phyloP scores from a whole-genome alignment of 1,140 invertebrate species.

The Drosophila pruinosa region DNA sequence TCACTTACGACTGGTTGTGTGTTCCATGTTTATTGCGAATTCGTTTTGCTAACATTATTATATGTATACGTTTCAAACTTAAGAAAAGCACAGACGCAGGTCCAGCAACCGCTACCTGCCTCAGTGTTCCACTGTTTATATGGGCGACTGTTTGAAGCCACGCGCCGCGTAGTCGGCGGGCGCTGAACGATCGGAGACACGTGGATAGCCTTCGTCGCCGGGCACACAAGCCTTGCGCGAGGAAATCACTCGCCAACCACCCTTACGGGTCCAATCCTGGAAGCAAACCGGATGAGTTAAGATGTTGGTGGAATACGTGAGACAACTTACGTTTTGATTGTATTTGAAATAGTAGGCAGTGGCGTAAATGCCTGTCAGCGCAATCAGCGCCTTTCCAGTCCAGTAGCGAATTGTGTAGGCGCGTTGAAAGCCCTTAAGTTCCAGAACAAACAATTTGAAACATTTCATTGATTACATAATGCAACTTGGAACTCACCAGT shows the following conservation, averaged over 20 bases:
- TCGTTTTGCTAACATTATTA: constrained; percentile 53
- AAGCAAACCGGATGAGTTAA: background rate
- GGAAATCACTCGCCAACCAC: constrained; percentile 86
- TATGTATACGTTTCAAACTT: constrained; percentile 45
- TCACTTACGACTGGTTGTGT: constrained; percentile 11
- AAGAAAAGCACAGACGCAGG: constrained; percentile 31
- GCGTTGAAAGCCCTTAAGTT: constrained; percentile 84
- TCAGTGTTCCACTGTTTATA: constrained; percentile 31
- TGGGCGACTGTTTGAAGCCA: constrained; percentile 86
- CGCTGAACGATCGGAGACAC: constrained; percentile 84
- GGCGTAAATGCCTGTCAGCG: constrained; percentile 83
- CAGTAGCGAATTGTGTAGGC: constrained; percentile 85
- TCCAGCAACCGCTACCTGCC: no score
- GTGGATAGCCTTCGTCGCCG: constrained; percentile 87
- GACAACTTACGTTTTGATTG: constrained; percentile 87
- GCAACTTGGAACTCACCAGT: constrained; percentile 84
- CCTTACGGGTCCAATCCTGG: constrained; percentile 88
- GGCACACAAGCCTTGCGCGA: constrained; percentile 85
- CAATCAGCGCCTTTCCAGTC: constrained; percentile 86
- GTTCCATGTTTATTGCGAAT: constrained; percentile 65
- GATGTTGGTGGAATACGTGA: no score
- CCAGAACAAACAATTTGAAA: constrained; percentile 2
- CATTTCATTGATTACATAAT: constrained; percentile 63
- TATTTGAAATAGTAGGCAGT: constrained; percentile 91
- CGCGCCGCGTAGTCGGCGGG: constrained; percentile 87